Evolutionary conservation across 2,888 invertebrate genomes (phyloP).

Genomic region (Blastobasis adustella): DNA sequence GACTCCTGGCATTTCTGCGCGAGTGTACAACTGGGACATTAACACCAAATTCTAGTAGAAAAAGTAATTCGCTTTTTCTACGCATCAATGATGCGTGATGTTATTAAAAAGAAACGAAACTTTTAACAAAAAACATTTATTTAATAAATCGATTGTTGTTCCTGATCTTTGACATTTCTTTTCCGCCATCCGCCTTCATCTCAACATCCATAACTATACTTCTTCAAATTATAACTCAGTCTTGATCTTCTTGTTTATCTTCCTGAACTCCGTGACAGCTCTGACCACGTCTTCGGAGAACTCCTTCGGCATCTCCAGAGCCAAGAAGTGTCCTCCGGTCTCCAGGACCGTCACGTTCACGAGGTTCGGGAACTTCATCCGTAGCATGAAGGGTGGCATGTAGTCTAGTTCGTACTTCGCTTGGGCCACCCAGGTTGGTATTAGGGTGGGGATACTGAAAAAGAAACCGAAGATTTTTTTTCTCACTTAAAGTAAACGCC

Average conservation of each 20-base stretch:
- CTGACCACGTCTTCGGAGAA: slow-evolving; percentile 80
- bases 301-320: slow-evolving; percentile 83
- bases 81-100: too few relatives aligned
- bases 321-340: slow-evolving; percentile 90
- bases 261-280: slow-evolving; percentile 40
- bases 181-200: not conserved
- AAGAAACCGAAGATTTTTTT: too few relatives aligned
- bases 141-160: too few relatives aligned
- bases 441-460: slow-evolving; percentile 76
- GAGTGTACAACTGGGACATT: too few relatives aligned
- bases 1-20: too few relatives aligned
- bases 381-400: slow-evolving; percentile 72
- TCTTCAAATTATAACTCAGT: slow-evolving; percentile 54
- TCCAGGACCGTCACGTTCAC: slow-evolving; percentile 76
- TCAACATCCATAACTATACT: not conserved
- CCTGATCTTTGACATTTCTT: not conserved
- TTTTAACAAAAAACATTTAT: too few relatives aligned
- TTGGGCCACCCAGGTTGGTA: slow-evolving; percentile 80
- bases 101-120: too few relatives aligned
- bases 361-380: slow-evolving; percentile 77
- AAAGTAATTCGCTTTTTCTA: too few relatives aligned
- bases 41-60: too few relatives aligned
- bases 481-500: too few relatives aligned
- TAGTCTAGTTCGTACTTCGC: slow-evolving; percentile 82
- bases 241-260: slow-evolving; percentile 24